A percentile compares a stretch with the other conserved stretches of the same genome.
These are phyloP conservation scores for Zaprionus nigranus DNA, from an alignment of 1,140 invertebrate genomes.

Conservation along the genomic window DNA sequence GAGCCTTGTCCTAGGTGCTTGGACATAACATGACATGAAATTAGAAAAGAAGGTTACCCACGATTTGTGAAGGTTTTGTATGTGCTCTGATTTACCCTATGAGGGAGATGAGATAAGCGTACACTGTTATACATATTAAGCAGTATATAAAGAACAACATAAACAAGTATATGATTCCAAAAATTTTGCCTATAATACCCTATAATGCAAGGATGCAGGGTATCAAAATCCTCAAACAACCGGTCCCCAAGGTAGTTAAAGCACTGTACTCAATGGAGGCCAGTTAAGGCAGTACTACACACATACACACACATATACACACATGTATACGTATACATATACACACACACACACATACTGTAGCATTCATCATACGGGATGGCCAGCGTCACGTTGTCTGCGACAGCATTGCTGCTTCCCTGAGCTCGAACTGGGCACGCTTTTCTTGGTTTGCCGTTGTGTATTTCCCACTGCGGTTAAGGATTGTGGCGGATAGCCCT, in stretches of 20 bases:
- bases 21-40: slow-evolving; percentile 16
- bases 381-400: slow-evolving; percentile 49
- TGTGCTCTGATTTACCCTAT: too few species aligned
- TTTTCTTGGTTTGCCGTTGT: neutral
- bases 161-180: neutral
- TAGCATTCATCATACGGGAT: slow-evolving; percentile 45
- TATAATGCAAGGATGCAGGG: neutral
- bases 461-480: slow-evolving; percentile 27
- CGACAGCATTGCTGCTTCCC: slow-evolving; percentile 8
- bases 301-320: slow-evolving; percentile 18
- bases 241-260: slow-evolving; percentile 4
- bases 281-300: slow-evolving; percentile 10
- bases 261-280: slow-evolving; percentile 32
- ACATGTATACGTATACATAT: too few species aligned
- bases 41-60: neutral
- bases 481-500: neutral
- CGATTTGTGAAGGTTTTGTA: neutral
- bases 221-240: slow-evolving; percentile 13
- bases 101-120: neutral
- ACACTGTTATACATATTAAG: neutral
- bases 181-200: neutral
- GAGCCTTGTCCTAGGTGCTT: slow-evolving; percentile 51
- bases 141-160: neutral
- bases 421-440: neutral
- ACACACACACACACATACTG: slow-evolving; percentile 22